These are phyloP conservation scores for Serrognathus titanus DNA, from an alignment of 2,888 invertebrate genomes.

Conservation along the genomic window DNA sequence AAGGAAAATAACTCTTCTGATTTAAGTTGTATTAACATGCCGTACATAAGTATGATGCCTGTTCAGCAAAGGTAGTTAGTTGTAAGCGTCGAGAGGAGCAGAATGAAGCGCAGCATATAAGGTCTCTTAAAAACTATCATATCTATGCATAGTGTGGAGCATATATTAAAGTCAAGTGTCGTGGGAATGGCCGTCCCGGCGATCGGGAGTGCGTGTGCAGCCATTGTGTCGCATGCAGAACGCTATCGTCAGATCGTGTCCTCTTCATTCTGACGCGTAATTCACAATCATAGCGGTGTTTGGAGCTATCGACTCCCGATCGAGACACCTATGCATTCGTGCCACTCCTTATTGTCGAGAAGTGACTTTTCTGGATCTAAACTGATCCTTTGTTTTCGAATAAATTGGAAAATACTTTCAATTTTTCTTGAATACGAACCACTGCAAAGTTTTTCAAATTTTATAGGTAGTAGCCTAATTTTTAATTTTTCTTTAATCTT, in stretches of 20 bases:
- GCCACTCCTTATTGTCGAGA: slow-evolving; percentile 7
- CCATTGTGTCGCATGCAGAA: slow-evolving; percentile 38
- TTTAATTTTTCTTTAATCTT: no score
- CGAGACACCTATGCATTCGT: slow-evolving; percentile 11
- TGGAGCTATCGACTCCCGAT: slow-evolving; percentile 9
- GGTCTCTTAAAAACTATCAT: slow-evolving; percentile 17
- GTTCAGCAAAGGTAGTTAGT: not conserved
- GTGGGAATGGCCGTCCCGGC: slow-evolving; percentile 31
- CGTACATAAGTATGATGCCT: no score
- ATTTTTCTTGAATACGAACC: not conserved
- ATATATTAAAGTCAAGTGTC: slow-evolving; percentile 29
- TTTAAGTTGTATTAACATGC: no score
- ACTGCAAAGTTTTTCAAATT: not conserved
- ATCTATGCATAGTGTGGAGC: slow-evolving; percentile 19
- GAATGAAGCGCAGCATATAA: slow-evolving; percentile 4
- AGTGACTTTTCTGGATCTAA: not conserved
- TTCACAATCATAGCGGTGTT: slow-evolving; percentile 25
- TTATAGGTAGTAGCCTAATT: not conserved
- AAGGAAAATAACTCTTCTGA: no score
- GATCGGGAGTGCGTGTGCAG: slow-evolving; percentile 33
- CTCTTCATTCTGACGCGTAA: slow-evolving; percentile 28
- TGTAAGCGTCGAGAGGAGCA: not conserved
- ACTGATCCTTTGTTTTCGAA: not conserved
- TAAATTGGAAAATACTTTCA: not conserved
- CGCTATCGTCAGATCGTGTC: slow-evolving; percentile 29